Evolutionary conservation across 2,113 vertebrate species (phyloP).

Genomic region (Pheucticus melanocephalus): DNA sequence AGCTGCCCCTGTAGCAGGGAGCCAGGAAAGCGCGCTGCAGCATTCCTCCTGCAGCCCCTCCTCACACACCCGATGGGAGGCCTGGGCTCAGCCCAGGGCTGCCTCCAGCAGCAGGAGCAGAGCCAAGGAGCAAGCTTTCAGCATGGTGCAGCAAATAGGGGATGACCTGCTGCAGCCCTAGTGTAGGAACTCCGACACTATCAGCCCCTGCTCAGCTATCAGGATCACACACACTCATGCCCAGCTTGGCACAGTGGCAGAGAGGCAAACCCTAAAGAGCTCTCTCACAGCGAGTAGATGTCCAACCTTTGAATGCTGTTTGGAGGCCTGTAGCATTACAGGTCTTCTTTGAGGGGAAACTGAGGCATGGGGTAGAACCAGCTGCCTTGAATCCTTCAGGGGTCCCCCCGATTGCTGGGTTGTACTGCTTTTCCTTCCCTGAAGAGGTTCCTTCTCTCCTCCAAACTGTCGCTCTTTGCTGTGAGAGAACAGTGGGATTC

Average conservation of each 20-base stretch:
- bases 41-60: not conserved
- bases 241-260: fast-evolving
- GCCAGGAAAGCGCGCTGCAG: not conserved
- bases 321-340: not conserved
- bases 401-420: not conserved
- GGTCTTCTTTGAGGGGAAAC: not conserved
- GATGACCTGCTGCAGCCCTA: not conserved
- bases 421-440: not conserved
- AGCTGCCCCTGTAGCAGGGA: not conserved
- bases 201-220: not conserved
- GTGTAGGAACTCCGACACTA: no score
- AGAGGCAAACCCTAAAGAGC: not conserved
- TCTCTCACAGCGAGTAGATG: not conserved
- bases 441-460: not conserved
- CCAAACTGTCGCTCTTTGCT: not conserved
- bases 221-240: not conserved
- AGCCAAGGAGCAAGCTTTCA: not conserved
- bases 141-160: not conserved
- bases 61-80: not conserved
- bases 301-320: not conserved
- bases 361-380: not conserved
- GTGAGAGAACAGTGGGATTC: not conserved
- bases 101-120: not conserved
- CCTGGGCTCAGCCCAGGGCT: not conserved
- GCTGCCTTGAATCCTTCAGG: not conserved